Evolutionary conservation across 2,797 vertebrate genomes (phyloP).

Genomic region (Muscicapa striata): DNA sequence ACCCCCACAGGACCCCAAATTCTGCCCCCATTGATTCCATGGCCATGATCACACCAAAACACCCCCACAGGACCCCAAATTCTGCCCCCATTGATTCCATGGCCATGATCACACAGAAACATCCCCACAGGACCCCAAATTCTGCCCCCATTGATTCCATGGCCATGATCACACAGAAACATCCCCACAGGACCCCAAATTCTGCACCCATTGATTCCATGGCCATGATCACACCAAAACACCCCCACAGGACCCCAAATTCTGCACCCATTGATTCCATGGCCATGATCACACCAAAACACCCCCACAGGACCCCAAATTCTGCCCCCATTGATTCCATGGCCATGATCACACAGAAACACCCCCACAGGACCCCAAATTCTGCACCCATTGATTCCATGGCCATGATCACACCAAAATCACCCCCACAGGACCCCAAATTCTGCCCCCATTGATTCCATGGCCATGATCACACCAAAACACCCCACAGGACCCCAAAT

Average conservation of each 20-base stretch:
- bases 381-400: not conserved
- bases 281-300: no score
- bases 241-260: no score
- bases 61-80: not conserved
- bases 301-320: no score
- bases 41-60: accelerated
- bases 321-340: no score
- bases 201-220: not conserved
- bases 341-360: accelerated
- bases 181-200: not conserved
- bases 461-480: no score
- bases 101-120: accelerated
- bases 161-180: accelerated
- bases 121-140: not conserved
- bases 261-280: no score
- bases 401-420: accelerated
- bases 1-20: no score
- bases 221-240: accelerated
- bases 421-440: no score
- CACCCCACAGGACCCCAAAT: no score
- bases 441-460: no score
- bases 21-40: not conserved
- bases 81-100: not conserved
- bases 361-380: no score
- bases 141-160: not conserved